phyloP scores from a whole-genome alignment of 1,140 invertebrate species.

The Anoplophora glabripennis region DNA sequence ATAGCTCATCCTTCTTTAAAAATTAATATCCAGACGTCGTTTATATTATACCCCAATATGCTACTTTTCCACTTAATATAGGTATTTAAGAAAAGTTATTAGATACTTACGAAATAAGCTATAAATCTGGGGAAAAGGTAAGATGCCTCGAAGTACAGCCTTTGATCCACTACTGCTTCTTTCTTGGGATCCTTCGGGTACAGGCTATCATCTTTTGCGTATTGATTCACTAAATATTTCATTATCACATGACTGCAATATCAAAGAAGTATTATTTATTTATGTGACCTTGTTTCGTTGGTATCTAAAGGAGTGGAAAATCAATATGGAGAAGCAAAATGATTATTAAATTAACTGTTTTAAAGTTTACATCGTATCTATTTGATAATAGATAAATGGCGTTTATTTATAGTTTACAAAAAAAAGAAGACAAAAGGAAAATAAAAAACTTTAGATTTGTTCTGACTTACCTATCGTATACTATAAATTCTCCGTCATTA shows the following conservation, averaged over 20 bases:
- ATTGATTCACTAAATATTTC: conserved; percentile 53
- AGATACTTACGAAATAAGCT: conserved; percentile 36
- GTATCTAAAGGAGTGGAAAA: background rate
- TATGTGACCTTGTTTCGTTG: background rate
- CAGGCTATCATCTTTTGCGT: conserved; percentile 51
- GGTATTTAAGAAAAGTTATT: background rate
- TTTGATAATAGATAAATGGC: background rate
- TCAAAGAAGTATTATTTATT: background rate
- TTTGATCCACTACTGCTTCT: conserved; percentile 50
- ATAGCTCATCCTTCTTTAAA: background rate
- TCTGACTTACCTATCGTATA: conserved; percentile 35
- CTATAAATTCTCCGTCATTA: conserved; percentile 35
- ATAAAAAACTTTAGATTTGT: conserved; percentile 10
- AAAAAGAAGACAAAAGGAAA: no score
- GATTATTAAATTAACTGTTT: no score
- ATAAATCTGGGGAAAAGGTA: conserved; percentile 48
- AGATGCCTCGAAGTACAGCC: conserved; percentile 52
- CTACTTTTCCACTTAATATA: no score
- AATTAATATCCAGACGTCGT: background rate
- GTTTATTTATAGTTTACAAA: background rate
- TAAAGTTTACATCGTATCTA: background rate
- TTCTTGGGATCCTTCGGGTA: conserved; percentile 53
- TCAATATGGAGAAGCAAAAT: no score
- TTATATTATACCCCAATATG: no score
- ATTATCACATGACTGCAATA: conserved; percentile 48